Conservation (phyloP, 2,113 vertebrate genomes). For the Gobio gobio region DNA sequence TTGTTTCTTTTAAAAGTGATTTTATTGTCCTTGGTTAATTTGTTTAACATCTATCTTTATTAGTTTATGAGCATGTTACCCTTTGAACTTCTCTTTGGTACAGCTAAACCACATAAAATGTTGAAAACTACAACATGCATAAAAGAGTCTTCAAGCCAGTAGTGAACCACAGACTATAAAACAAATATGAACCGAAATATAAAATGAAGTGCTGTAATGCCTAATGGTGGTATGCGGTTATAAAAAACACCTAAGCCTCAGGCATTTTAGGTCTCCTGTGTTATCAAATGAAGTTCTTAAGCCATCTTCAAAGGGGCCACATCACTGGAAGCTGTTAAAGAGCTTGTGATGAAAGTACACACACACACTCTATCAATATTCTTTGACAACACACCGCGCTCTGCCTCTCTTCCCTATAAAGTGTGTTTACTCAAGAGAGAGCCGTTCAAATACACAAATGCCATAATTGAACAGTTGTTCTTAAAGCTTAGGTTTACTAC, state of each 20-base stretch:
- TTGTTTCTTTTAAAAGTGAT: background rate
- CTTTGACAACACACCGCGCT: conserved; percentile 14
- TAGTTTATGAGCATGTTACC: background rate
- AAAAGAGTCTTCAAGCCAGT: background rate
- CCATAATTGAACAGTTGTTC: conserved; percentile 4
- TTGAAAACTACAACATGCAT: background rate
- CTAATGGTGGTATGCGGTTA: background rate
- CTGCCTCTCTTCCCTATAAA: background rate
- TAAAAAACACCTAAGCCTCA: conserved; percentile 1
- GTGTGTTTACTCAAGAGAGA: background rate
- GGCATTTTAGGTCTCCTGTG: conserved; percentile 28
- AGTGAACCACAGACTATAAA: conserved; percentile 4
- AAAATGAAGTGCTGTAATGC: background rate
- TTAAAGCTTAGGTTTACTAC: background rate
- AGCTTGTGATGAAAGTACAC: conserved; percentile 42
- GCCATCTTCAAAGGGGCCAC: conserved; percentile 32
- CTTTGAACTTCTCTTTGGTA: background rate
- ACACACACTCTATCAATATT: conserved; percentile 7
- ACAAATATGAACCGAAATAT: background rate
- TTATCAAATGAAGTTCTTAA: conserved; percentile 24
- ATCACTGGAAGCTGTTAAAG: conserved; percentile 36
- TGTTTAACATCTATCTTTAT: background rate
- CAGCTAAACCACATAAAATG: background rate
- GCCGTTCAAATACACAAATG: conserved; percentile 8
- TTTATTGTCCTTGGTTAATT: background rate